Evolutionary conservation across 2,888 invertebrate genomes (phyloP).

Genomic region (Alloscopus bannaensis): DNA sequence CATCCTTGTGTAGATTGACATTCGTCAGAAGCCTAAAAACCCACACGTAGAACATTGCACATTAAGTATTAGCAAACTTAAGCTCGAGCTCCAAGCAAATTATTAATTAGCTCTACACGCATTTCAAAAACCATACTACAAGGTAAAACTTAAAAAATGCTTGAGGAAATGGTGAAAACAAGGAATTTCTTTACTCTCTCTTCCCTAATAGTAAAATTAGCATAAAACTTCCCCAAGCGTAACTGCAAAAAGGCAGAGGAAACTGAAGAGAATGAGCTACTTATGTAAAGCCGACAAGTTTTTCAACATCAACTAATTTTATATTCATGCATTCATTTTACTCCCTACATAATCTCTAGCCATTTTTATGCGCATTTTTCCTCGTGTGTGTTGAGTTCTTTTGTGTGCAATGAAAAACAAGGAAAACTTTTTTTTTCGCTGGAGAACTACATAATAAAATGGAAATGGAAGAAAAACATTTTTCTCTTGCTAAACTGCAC

Average conservation of each 20-base stretch:
- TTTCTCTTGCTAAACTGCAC: neutral
- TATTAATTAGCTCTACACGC: no score
- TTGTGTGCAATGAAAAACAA: neutral
- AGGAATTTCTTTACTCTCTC: neutral
- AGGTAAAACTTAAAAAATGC: no score
- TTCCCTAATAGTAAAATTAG: neutral
- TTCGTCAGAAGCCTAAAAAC: no score
- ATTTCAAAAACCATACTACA: no score
- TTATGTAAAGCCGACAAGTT: slow-evolving; percentile 1
- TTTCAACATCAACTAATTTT: slow-evolving; percentile 10
- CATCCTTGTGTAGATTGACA: no score
- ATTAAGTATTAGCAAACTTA: no score
- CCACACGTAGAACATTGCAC: no score
- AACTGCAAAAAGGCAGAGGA: no score
- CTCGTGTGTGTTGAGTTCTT: neutral
- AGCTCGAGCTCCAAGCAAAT: no score
- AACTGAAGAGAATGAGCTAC: no score
- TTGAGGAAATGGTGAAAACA: neutral
- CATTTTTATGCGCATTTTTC: slow-evolving; percentile 21
- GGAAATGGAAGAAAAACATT: slow-evolving; percentile 29
- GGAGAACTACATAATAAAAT: slow-evolving; percentile 23
- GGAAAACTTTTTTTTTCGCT: neutral
- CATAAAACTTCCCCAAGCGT: neutral
- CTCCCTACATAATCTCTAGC: slow-evolving; percentile 22
- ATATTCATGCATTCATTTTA: slow-evolving; percentile 18